Percentiles rank a stretch among this genome's conserved stretches.
phyloP scores from a whole-genome alignment of 2,113 vertebrate genomes.

The Syngnathoides biaculeatus region DNA sequence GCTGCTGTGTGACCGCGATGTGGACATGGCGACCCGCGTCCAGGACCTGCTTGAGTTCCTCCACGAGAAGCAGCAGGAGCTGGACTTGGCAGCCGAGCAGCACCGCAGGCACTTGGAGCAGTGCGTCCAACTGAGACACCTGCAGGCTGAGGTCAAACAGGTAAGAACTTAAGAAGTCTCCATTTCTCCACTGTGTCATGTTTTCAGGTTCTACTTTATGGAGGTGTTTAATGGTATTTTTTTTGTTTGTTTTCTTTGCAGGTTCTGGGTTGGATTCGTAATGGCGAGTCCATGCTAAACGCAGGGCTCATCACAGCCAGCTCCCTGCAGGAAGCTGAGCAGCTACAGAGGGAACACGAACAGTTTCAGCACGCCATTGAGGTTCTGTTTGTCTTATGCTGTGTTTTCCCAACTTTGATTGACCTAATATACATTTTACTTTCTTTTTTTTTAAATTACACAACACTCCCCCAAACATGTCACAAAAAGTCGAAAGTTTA shows the following conservation, averaged over 20 bases:
- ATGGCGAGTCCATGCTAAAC: conserved; percentile 97
- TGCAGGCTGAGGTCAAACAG: conserved; percentile 98
- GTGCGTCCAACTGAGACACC: conserved; percentile 94
- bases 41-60: conserved; percentile 97
- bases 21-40: conserved; percentile 94
- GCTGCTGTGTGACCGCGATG: conserved; percentile 92
- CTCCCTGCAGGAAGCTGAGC: conserved; percentile 94
- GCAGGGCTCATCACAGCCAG: conserved; percentile 96
- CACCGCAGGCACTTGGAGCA: conserved; percentile 95
- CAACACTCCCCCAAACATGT: too few relatives aligned
- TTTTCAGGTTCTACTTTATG: background rate
- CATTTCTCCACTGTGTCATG: background rate
- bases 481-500: background rate
- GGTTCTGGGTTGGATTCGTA: conserved; percentile 98
- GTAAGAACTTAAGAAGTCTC: conserved; percentile 63
- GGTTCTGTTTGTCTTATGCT: conserved; percentile 63
- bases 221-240: background rate
- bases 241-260: conserved; percentile 40
- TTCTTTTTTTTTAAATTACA: too few relatives aligned
- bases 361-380: conserved; percentile 99
- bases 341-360: conserved; percentile 94
- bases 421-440: background rate
- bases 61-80: conserved; percentile 96
- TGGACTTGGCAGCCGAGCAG: conserved; percentile 90
- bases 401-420: background rate